Conservation (phyloP, 2,797 vertebrate species). For the Florisuga fusca region DNA sequence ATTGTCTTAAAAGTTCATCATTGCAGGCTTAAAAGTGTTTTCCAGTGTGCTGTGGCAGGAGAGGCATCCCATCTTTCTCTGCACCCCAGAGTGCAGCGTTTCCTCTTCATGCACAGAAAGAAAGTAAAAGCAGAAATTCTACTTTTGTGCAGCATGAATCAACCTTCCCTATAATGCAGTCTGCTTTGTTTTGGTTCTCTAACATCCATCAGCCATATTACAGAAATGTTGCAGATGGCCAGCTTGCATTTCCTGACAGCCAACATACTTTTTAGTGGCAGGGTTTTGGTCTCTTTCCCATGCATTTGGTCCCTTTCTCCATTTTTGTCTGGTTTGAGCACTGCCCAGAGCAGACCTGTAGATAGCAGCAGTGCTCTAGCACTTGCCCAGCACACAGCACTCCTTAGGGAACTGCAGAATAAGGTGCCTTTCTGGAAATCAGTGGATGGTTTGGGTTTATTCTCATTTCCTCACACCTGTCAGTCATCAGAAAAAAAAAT, state of each 20-base stretch:
- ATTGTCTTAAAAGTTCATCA: neutral
- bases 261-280: neutral
- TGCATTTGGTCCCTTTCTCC: neutral
- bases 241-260: neutral
- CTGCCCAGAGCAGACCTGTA: conserved; percentile 21
- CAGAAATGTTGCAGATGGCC: neutral
- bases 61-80: neutral
- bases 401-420: neutral
- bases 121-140: neutral
- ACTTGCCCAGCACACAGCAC: neutral
- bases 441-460: neutral
- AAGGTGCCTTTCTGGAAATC: neutral
- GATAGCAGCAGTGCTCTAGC: conserved; percentile 44
- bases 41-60: neutral
- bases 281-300: neutral
- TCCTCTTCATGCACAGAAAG: neutral
- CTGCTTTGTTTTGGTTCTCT: accelerated
- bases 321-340: accelerated
- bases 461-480: neutral
- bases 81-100: neutral
- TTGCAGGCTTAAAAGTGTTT: neutral
- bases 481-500: neutral
- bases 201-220: neutral
- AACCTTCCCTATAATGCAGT: neutral
- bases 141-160: accelerated